phyloP scores from a whole-genome alignment of 1,140 invertebrate species.

The Platyura marginata region DNA sequence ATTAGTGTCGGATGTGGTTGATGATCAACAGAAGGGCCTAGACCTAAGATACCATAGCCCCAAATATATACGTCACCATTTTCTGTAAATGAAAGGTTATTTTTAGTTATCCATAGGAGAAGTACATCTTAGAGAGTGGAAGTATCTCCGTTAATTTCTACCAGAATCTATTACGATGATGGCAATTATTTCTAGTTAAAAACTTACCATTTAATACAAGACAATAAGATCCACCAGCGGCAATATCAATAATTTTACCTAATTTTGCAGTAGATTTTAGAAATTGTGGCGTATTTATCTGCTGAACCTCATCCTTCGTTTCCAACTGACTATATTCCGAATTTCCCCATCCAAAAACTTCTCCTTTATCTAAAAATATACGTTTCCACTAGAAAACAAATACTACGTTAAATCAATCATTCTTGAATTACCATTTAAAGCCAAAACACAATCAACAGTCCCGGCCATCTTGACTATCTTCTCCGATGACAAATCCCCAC shows the following conservation, averaged over 20 bases:
- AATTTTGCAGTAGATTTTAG: constrained; percentile 38
- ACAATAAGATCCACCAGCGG: constrained; percentile 74
- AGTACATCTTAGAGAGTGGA: constrained; percentile 3
- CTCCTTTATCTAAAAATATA: constrained; percentile 55
- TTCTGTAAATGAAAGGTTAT: constrained; percentile 7
- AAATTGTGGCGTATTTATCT: constrained; percentile 48
- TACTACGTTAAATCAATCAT: not conserved
- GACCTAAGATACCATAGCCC: constrained; percentile 83
- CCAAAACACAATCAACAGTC: constrained; percentile 72
- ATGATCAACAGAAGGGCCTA: constrained; percentile 58
- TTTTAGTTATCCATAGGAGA: constrained; percentile 7
- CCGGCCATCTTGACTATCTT: constrained; percentile 66
- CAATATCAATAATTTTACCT: constrained; percentile 65
- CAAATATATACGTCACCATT: constrained; percentile 69
- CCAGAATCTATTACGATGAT: too few species aligned
- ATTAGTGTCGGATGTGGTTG: constrained; percentile 46
- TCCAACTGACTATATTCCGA: constrained; percentile 80
- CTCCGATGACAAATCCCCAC: constrained; percentile 68
- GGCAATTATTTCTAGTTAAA: too few species aligned
- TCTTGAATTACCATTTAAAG: constrained; percentile 50
- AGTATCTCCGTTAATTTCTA: too few species aligned
- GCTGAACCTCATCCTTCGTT: constrained; percentile 23
- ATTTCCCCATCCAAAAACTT: constrained; percentile 95
- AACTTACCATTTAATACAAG: constrained; percentile 56
- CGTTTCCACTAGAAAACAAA: not conserved